Percentiles rank a stretch among this genome's conserved stretches.
These are phyloP conservation scores for Erpornis zantholeuca DNA, from an alignment of 2,113 vertebrate genomes.

Conservation along the genomic window DNA sequence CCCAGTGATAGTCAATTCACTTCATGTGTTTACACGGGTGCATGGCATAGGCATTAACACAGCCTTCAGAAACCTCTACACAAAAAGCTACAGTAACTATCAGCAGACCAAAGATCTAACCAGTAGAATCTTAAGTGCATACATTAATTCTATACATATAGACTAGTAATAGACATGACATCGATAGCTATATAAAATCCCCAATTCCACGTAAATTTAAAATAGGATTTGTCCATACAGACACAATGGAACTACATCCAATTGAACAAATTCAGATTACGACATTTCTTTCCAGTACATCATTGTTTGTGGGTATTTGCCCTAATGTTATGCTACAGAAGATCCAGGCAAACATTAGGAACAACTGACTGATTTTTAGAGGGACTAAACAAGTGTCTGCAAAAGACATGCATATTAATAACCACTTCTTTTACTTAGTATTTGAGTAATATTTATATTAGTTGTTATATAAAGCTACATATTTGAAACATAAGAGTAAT, in stretches of 20 bases:
- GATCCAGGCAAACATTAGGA: neutral
- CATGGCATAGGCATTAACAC: neutral
- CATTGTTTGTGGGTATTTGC: accelerated
- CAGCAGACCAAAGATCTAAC: neutral
- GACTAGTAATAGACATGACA: neutral
- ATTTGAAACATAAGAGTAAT: neutral
- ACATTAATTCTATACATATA: neutral
- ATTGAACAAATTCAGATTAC: neutral
- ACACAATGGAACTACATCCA: neutral
- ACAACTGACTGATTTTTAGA: neutral
- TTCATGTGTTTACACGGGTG: neutral
- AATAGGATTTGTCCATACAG: neutral
- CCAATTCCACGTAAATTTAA: neutral
- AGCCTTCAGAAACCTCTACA: neutral
- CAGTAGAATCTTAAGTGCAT: neutral
- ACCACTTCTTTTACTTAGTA: neutral
- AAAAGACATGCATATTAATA: neutral
- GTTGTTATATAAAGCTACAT: neutral
- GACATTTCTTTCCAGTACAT: neutral
- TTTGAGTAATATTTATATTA: neutral
- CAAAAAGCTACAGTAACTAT: neutral
- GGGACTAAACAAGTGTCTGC: neutral
- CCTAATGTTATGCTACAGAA: neutral
- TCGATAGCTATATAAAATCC: neutral
- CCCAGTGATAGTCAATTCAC: neutral